phyloP scores from a whole-genome alignment of 2,797 vertebrate species.

The Etheostoma nigrum region DNA sequence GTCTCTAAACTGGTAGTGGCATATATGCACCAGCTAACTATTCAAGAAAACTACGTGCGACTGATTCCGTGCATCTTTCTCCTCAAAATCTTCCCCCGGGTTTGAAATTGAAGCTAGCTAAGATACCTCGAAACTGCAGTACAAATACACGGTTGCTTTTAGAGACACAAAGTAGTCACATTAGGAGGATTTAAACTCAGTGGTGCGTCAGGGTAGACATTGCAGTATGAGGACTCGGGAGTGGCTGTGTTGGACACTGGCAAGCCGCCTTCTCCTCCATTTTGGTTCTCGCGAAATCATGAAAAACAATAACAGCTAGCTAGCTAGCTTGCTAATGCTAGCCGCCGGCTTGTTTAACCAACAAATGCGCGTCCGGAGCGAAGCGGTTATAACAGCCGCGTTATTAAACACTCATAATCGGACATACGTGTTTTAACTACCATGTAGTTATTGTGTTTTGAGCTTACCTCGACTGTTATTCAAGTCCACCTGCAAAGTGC shows the following conservation, averaged over 20 bases:
- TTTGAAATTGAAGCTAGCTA: slow-evolving; percentile 60
- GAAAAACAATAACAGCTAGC: slow-evolving; percentile 87
- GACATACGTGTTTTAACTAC: not conserved
- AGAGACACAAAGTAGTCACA: not conserved
- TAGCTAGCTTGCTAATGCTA: slow-evolving; percentile 76
- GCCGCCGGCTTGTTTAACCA: slow-evolving; percentile 43
- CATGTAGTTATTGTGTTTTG: not conserved
- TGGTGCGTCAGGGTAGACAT: slow-evolving; percentile 15
- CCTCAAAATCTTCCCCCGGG: slow-evolving; percentile 23
- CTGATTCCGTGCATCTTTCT: slow-evolving; percentile 38
- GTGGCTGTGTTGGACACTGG: slow-evolving; percentile 75
- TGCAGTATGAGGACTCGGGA: slow-evolving; percentile 68
- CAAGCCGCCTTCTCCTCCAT: slow-evolving; percentile 80
- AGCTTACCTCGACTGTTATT: slow-evolving; percentile 77
- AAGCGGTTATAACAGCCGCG: not conserved
- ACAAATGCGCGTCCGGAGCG: not conserved
- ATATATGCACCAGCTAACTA: not conserved
- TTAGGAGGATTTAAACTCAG: not conserved
- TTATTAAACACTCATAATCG: not conserved
- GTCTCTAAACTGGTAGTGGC: not conserved
- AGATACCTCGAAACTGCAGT: slow-evolving; percentile 44
- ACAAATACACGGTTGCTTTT: not conserved
- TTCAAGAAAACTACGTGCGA: too few species aligned
- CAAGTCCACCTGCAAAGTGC: slow-evolving; percentile 69
- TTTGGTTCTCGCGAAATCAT: slow-evolving; percentile 79